Conservation (phyloP, 2,888 invertebrate species). For the Aphelenchoides bicaudatus region DNA sequence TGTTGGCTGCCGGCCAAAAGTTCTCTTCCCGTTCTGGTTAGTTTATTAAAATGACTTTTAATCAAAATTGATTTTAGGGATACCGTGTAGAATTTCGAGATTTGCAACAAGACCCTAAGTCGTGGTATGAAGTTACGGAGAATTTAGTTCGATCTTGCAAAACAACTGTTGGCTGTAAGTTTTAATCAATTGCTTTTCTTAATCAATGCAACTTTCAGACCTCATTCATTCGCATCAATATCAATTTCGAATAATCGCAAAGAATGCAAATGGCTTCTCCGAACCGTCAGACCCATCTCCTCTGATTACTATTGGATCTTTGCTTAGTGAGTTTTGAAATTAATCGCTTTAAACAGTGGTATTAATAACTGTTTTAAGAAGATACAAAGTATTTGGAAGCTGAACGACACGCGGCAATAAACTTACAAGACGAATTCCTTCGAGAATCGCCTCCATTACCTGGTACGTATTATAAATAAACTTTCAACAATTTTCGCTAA, state of each 20-base stretch:
- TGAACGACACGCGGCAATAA: slow-evolving; percentile 49
- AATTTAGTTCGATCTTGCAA: slow-evolving; percentile 57
- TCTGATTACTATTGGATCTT: slow-evolving; percentile 49
- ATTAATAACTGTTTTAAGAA: slow-evolving; percentile 25
- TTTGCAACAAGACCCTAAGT: slow-evolving; percentile 48
- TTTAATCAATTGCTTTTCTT: too few species aligned
- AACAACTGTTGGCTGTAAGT: slow-evolving; percentile 60
- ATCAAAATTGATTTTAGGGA: slow-evolving; percentile 38
- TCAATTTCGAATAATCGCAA: slow-evolving; percentile 59
- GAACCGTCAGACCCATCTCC: slow-evolving; percentile 53
- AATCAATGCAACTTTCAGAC: too few species aligned
- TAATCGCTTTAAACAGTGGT: neutral
- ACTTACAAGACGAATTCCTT: slow-evolving; percentile 58
- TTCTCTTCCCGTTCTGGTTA: slow-evolving; percentile 51
- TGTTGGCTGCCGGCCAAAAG: slow-evolving; percentile 60
- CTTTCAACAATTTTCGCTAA: too few species aligned
- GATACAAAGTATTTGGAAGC: slow-evolving; percentile 50
- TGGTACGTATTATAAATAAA: too few species aligned
- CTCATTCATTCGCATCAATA: slow-evolving; percentile 55
- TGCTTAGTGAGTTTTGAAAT: slow-evolving; percentile 22
- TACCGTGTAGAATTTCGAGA: slow-evolving; percentile 61
- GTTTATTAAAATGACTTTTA: neutral
- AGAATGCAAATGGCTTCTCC: slow-evolving; percentile 58
- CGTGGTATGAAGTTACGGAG: slow-evolving; percentile 60
- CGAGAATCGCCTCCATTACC: slow-evolving; percentile 59